A percentile compares a stretch with the other conserved stretches of the same genome.
These are phyloP conservation scores for Lepilemur septentrionalis DNA, from an alignment of 2,797 vertebrate species.

Conservation along the genomic window DNA sequence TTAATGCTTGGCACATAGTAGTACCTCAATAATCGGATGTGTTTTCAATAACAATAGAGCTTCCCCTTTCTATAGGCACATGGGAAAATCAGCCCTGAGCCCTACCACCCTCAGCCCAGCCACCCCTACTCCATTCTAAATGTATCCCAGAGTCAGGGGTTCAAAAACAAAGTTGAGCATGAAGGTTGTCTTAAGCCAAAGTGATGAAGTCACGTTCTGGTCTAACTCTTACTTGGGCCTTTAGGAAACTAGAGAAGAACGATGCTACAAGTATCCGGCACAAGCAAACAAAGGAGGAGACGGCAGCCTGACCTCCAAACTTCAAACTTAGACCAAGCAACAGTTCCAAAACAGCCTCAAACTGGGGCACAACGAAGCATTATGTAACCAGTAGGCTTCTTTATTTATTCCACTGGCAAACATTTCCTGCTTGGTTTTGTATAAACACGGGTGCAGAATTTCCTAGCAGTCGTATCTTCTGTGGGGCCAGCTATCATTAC, in stretches of 20 bases:
- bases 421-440: slow-evolving; percentile 66
- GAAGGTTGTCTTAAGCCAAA: background rate
- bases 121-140: background rate
- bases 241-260: slow-evolving; percentile 29
- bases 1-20: background rate
- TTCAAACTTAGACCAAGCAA: slow-evolving; percentile 57
- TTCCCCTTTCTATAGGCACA: background rate
- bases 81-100: background rate
- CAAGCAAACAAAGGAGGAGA: slow-evolving; percentile 64
- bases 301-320: slow-evolving; percentile 8
- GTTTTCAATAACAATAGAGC: background rate
- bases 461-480: slow-evolving; percentile 62
- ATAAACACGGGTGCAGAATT: slow-evolving; percentile 75
- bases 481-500: slow-evolving; percentile 60
- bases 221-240: background rate
- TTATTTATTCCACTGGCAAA: slow-evolving; percentile 76
- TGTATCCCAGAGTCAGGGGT: background rate
- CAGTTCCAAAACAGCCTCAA: slow-evolving; percentile 62
- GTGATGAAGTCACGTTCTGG: slow-evolving; percentile 15
- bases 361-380: slow-evolving; percentile 58
- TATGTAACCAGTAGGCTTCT: slow-evolving; percentile 69
- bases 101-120: background rate
- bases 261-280: background rate
- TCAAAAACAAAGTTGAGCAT: background rate
- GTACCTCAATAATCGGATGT: background rate